Conservation (phyloP, 2,113 vertebrate species). For the Hyla sarda region DNA sequence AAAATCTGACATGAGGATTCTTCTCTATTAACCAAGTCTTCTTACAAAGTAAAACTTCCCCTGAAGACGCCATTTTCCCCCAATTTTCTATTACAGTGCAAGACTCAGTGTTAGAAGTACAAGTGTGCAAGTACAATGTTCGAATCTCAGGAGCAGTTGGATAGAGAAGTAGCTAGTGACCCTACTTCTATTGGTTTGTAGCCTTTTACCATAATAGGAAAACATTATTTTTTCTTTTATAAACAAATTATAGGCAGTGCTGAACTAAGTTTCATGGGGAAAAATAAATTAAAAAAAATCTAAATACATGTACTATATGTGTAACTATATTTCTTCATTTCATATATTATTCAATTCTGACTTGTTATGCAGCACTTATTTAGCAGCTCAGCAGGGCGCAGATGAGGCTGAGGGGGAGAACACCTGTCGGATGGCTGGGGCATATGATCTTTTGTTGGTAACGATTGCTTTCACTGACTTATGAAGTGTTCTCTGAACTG, state of each 20-base stretch:
- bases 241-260: not conserved
- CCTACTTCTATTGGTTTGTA: not conserved
- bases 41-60: not conserved
- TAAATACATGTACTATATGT: no score
- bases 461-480: no score
- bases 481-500: no score
- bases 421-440: no score
- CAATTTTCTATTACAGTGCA: not conserved
- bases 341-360: no score
- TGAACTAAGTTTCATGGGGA: not conserved
- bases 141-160: not conserved
- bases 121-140: no score
- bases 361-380: no score
- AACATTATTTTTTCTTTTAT: not conserved
- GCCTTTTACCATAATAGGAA: not conserved
- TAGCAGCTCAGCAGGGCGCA: no score
- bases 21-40: slow-evolving; percentile 27
- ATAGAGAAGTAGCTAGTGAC: not conserved
- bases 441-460: no score
- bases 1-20: not conserved
- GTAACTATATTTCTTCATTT: no score
- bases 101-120: not conserved
- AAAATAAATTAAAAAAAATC: no score
- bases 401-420: no score
- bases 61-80: not conserved